A percentile compares a stretch with the other conserved stretches of the same genome.
Conservation (phyloP, 2,888 invertebrate genomes). For the Lithodes maja region DNA sequence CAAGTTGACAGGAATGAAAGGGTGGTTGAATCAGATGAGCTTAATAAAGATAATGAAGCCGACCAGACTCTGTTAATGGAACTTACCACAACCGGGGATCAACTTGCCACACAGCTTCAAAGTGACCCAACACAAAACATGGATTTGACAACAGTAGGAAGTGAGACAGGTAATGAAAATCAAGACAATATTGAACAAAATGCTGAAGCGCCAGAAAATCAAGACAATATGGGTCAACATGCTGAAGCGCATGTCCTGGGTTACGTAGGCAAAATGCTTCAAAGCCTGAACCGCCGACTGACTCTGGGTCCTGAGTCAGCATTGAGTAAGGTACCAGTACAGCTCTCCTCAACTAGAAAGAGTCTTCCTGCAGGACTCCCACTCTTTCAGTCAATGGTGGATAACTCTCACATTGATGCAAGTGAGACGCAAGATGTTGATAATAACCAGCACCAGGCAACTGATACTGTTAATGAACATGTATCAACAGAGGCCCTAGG, state of each 20-base stretch:
- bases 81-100: not conserved
- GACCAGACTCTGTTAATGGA: not conserved
- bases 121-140: slow-evolving; percentile 23
- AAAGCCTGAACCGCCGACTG: not conserved
- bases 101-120: not conserved
- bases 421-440: not conserved
- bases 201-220: not conserved
- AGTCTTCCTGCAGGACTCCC: not conserved
- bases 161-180: not conserved
- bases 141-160: not conserved
- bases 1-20: not conserved
- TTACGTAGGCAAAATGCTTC: not conserved
- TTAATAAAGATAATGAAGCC: no score
- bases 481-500: not conserved
- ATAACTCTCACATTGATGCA: not conserved
- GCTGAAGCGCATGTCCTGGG: no score
- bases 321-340: not conserved
- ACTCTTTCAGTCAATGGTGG: not conserved
- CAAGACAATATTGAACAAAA: not conserved
- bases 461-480: not conserved
- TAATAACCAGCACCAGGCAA: not conserved
- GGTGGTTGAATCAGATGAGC: no score
- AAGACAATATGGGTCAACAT: no score
- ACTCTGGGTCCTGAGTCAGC: not conserved
- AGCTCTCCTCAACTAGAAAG: not conserved